A percentile compares a stretch with the other conserved stretches of the same genome.
phyloP scores from a whole-genome alignment of 2,113 vertebrate genomes.

The Muntiacus reevesi region DNA sequence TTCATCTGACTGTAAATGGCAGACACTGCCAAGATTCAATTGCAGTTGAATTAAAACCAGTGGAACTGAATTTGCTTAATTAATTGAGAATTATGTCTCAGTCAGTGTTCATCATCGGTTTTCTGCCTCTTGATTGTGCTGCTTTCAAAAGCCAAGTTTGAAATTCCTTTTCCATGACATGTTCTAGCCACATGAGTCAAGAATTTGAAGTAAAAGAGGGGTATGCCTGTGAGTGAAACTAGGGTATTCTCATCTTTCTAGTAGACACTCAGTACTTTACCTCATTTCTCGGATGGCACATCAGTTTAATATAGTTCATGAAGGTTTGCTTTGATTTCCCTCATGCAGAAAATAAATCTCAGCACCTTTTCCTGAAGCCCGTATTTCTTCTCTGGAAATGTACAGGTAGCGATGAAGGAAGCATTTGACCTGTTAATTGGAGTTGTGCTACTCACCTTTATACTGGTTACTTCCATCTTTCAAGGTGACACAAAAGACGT shows the following conservation, averaged over 20 bases:
- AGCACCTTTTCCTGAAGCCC: conserved; percentile 40
- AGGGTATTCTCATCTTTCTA: not conserved
- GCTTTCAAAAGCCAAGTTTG: not conserved
- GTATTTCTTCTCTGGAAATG: not conserved
- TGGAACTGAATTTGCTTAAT: not conserved
- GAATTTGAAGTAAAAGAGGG: not conserved
- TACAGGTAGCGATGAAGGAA: conserved; percentile 33
- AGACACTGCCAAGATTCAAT: not conserved
- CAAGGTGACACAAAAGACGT: conserved; percentile 41
- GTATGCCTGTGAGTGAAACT: no score
- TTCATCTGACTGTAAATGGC: not conserved
- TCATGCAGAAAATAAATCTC: conserved; percentile 50
- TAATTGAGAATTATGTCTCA: not conserved
- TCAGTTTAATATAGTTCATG: not conserved
- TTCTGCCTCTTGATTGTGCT: not conserved
- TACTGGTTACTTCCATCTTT: not conserved
- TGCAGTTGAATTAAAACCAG: not conserved
- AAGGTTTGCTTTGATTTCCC: not conserved
- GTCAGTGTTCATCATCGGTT: not conserved
- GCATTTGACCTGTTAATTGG: not conserved
- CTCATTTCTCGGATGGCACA: not conserved
- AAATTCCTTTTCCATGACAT: not conserved
- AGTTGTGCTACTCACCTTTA: not conserved
- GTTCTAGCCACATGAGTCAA: not conserved
- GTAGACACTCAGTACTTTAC: not conserved